Base-by-base conservation (phyloP, 2,113 vertebrate genomes). In the Xyliphius kryptos region DNA sequence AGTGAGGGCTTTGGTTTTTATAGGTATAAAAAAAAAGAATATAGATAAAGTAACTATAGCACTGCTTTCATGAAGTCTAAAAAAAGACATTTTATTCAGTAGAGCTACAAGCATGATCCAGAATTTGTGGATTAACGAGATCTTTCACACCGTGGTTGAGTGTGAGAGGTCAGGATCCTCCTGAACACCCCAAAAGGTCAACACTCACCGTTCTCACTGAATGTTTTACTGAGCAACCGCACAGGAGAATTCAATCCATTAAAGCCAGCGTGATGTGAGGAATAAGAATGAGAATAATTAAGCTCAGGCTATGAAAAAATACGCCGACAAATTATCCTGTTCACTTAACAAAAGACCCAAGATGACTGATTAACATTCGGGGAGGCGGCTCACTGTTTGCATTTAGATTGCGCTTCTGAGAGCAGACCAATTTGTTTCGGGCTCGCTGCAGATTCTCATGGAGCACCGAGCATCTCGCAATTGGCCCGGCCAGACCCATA, bases 381-480 rank as follows among this genome's bases (percentile, higher is more conserved):
- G 57, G 66, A 73, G 53, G 68, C 54, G 68, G 64, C 63, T 51
- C 36, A 1, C 53, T 70, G 77, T 82, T 76, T 74, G 56, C 49
- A 63, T 70, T 79, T 67, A 80, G 77, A 79, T 79, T 77, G 77
- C 74, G 77, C 71, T 76, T 78, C 55, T 76, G 76, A 69, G 63
- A 71, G 40, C 72, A 74, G 70, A 79, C 68, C 76, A 77, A 79
- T 82, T 82, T 80, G 73, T 71, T 78, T 61, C 67, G 16, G 56
- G 56, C 14, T 4, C 13, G 10, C 8, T 21, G 19, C 2, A 46
- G 55, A 47, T 26, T 56, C 50, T 36, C 53, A 40, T 58, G 38
- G 26, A 50, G 22, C 36, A 17, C 62, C 43, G 38, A 38, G 54
- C 5, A 22, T 43, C 54, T 46, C 41, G 16, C 21, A 59, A 53